These are phyloP conservation scores for Drosophila leonis DNA, from an alignment of 2,888 invertebrate species.

Conservation along the genomic window DNA sequence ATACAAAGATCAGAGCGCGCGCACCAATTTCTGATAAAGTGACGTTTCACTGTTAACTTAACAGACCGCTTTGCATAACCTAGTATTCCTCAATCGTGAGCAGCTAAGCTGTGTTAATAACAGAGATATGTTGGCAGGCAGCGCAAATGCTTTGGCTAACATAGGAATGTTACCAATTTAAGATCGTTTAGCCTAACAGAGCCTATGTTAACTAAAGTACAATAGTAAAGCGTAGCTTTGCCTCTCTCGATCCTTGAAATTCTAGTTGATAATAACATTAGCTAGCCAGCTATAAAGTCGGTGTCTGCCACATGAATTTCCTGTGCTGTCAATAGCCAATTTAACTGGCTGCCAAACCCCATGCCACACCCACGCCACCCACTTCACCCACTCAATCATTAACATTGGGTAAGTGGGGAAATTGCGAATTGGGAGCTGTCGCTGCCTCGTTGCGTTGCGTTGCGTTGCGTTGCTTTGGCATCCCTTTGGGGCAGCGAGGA, in stretches of 20 bases:
- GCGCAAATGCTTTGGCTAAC: background rate
- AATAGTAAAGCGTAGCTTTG: too few relatives aligned
- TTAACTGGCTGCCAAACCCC: slow-evolving; percentile 10
- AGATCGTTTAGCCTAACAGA: too few relatives aligned
- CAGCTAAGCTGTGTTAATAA: slow-evolving; percentile 1
- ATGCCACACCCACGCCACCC: background rate
- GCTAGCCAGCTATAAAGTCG: slow-evolving; percentile 21
- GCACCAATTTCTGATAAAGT: too few relatives aligned
- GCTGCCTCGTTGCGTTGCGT: slow-evolving; percentile 1
- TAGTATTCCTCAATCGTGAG: too few relatives aligned
- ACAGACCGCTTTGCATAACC: too few relatives aligned
- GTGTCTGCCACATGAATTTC: slow-evolving; percentile 4
- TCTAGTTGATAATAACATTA: slow-evolving; percentile 27
- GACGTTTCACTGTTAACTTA: too few relatives aligned
- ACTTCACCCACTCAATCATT: slow-evolving; percentile 26
- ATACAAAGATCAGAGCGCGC: too few relatives aligned
- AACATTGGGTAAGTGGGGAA: slow-evolving; percentile 28
- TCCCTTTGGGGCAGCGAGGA: slow-evolving; percentile 62
- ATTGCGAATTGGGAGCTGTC: slow-evolving; percentile 10
- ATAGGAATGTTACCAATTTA: background rate
- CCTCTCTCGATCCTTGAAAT: background rate
- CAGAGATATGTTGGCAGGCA: background rate
- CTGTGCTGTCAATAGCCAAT: slow-evolving; percentile 23
- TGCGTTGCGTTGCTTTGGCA: slow-evolving; percentile 10
- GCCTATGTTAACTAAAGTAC: too few relatives aligned